Evolutionary conservation across 2,113 vertebrate genomes (phyloP), one percentile per base, ranked within the genome.

Genomic region (Dromaius novaehollandiae): DNA sequence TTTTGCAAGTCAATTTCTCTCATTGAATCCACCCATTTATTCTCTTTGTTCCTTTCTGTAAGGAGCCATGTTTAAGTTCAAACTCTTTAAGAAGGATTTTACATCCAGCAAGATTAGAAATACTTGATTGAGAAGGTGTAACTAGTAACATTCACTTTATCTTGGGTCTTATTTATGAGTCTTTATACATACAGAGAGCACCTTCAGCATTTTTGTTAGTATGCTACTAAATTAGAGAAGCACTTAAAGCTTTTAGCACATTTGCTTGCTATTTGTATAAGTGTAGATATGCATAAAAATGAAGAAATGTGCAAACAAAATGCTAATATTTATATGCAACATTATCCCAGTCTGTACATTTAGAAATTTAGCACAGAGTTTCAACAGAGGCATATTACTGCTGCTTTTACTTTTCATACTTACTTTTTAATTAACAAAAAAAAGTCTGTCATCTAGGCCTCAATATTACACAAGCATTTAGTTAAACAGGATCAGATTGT

Each of bases 401-500:
- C 44, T 44, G 19, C 51, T 87, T 64, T 64, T 64, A 69, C 60
- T 84, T 88, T 78, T 71, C 18, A 32, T 44, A 32, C 21, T 36
- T 53, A 48, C 30, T 80, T 86, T 60, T 42, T 20, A 56, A 91
- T 36, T 58, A 13, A 44, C 42, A 46, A 44, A 70, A 78, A 93
- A 84, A 61, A 18, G 15, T 53, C 81, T 93, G 70, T 87, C 78
- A 93, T 82, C 48, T 63, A 85, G 63, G 75, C 63, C 63, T 95
- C 77, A 81, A 38, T 61, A 56, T 78, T 92, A 92, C 80, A 90
- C 40, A 92, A 89, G 83, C 73, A 85, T 76, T 94, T 56, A 78
- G 82, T 86, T 95, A 94, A 95, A 93, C n/a, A 78, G 91, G 60
- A 86, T 93, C 73, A 90, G 80, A 86, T 36, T 94, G 42, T 36